Conservation (phyloP, 2,797 vertebrate genomes). For the Gouania willdenowi region DNA sequence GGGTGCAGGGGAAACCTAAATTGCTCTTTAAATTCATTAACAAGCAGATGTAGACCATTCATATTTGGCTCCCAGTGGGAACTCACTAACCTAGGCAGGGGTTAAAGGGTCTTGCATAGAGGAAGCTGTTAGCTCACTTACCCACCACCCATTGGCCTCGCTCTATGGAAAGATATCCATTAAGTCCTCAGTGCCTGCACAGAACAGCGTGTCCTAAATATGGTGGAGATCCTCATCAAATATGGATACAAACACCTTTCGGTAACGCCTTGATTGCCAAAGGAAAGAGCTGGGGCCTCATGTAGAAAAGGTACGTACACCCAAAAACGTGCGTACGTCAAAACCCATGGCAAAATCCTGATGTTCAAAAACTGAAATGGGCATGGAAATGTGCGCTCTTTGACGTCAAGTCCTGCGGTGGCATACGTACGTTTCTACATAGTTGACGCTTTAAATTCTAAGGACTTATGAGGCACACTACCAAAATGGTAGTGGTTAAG, state of each 20-base stretch:
- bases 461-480: no score
- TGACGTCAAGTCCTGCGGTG: no score
- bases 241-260: constrained; percentile 66
- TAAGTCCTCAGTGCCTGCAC: constrained; percentile 30
- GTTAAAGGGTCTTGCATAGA: constrained; percentile 53
- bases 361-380: no score
- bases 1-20: constrained; percentile 51
- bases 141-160: constrained; percentile 28
- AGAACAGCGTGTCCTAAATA: constrained; percentile 54
- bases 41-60: constrained; percentile 65
- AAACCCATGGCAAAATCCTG: no score
- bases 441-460: no score
- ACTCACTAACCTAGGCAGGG: constrained; percentile 40
- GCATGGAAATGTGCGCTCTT: no score
- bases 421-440: no score
- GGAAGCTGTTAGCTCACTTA: constrained; percentile 42
- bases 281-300: no score
- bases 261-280: constrained; percentile 72
- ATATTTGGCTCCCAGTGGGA: constrained; percentile 45
- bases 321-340: no score
- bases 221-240: constrained; percentile 71
- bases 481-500: no score
- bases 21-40: constrained; percentile 75
- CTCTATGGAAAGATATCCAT: constrained; percentile 59
- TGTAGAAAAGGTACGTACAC: no score